These are phyloP conservation scores for Semotilus atromaculatus DNA, from an alignment of 2,797 vertebrate genomes.

Conservation along the genomic window DNA sequence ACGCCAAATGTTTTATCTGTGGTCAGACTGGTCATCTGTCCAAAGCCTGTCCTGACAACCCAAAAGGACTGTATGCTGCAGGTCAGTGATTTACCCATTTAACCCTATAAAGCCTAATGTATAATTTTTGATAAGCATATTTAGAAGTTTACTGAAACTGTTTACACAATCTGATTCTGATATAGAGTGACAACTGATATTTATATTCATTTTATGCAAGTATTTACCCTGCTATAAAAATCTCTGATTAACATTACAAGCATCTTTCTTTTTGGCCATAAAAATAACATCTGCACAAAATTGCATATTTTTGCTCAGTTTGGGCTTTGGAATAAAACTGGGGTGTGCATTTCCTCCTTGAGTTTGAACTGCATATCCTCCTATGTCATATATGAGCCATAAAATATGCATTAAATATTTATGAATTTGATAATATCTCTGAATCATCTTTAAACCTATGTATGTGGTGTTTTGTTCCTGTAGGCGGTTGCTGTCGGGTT, in stretches of 20 bases:
- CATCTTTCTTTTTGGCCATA: not conserved
- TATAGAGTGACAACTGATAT: not conserved
- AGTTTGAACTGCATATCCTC: not conserved
- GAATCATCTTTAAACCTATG: too few relatives aligned
- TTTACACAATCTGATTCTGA: not conserved
- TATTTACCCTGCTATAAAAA: not conserved
- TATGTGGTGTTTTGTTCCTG: slow-evolving; percentile 18
- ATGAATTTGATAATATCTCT: not conserved
- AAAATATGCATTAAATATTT: not conserved
- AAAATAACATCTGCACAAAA: not conserved
- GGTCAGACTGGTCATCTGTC: slow-evolving; percentile 91
- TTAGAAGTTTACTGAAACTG: not conserved
- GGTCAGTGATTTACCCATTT: slow-evolving; percentile 72
- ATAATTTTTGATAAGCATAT: not conserved
- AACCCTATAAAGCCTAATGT: not conserved
- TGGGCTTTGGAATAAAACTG: not conserved
- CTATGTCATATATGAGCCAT: not conserved
- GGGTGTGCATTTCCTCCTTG: not conserved
- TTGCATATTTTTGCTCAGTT: not conserved
- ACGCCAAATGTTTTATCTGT: slow-evolving; percentile 96
- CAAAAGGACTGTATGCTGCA: slow-evolving; percentile 92
- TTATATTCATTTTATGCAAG: not conserved
- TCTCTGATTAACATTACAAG: not conserved
- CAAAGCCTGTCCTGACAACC: slow-evolving; percentile 91
- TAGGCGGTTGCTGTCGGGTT: slow-evolving; percentile 89